Base-by-base conservation (phyloP, 2,113 vertebrate species). In the Columba livia region DNA sequence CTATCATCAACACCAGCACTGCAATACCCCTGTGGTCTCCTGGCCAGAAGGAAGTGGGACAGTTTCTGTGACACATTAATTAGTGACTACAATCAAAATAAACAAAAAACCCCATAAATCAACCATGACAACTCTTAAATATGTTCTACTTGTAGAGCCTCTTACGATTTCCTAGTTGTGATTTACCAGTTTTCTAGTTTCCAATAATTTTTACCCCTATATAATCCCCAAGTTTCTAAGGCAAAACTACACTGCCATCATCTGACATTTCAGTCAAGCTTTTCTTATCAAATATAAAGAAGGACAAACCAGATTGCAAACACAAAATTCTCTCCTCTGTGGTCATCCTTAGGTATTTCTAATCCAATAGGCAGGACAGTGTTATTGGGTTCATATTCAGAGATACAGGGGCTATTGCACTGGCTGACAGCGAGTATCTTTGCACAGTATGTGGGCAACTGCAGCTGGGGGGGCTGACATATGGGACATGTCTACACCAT, bases 11-110 rank as follows among this genome's bases (percentile, higher is more conserved):
- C 79, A 79, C 26, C 54, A 83, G 67, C 34, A 31, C 38, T 48
- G n/a, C 47, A 88, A 74, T 15, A 70, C 6, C 18, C 70, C 11
- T 54, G 38, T n/a, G 29, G 42, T 74, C 17, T 78, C 60, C 56
- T 42, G 60, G n/a, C n/a, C 88, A 93, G 87, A 90, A 79, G 51
- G 66, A 90, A 88, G 44, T 29, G 34, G 42, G 44, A 71, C 10
- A 36, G 60, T 80, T 90, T 93, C 31, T 82, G 44, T 74, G 51
- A 79, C 83, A 64, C 42, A 79, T 80, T 94, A 85, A 88, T 79
- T 88, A 85, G 23, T 50, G 36, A 79, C 51, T 85, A 44, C 36
- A 93, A 13, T 34, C 34, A 90, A 96, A 94, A 77, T 29, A 88
- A 93, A 65, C 26, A 74, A 83, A 70, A 15, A 1, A 0, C 2